Conservation (phyloP, 2,888 invertebrate genomes). For the Coelogynopora nodosa region DNA sequence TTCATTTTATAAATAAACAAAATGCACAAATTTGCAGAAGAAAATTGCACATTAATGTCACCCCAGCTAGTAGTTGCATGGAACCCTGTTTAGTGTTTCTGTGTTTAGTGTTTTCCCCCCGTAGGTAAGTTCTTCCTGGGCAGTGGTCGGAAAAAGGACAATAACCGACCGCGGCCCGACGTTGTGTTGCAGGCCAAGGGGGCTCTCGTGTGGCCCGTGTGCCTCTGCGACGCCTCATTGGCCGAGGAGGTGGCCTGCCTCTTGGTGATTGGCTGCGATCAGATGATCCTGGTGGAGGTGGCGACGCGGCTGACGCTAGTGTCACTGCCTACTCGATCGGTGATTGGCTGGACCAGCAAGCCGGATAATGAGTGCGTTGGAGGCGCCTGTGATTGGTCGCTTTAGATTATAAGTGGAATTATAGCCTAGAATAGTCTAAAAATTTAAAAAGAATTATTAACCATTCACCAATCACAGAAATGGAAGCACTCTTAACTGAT, state of each 20-base stretch:
- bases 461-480: too few species aligned
- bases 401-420: too few species aligned
- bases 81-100: too few species aligned
- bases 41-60: too few species aligned
- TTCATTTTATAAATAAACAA: too few species aligned
- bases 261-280: constrained; percentile 25
- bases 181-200: neutral
- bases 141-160: constrained; percentile 34
- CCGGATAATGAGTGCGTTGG: neutral
- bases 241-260: constrained; percentile 20
- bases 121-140: constrained; percentile 32
- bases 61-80: too few species aligned
- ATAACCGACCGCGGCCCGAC: neutral
- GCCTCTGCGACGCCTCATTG: neutral
- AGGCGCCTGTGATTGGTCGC: too few species aligned
- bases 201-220: constrained; percentile 11
- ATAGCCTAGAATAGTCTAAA: too few species aligned
- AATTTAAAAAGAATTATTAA: too few species aligned
- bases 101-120: too few species aligned
- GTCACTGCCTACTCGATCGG: neutral
- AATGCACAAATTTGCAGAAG: too few species aligned
- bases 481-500: too few species aligned
- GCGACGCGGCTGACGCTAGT: neutral
- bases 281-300: neutral
- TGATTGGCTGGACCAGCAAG: constrained; percentile 18